A percentile compares a stretch with the other conserved stretches of the same genome.
These are phyloP conservation scores for Martes martes DNA, from an alignment of 2,113 vertebrate species.

Conservation along the genomic window DNA sequence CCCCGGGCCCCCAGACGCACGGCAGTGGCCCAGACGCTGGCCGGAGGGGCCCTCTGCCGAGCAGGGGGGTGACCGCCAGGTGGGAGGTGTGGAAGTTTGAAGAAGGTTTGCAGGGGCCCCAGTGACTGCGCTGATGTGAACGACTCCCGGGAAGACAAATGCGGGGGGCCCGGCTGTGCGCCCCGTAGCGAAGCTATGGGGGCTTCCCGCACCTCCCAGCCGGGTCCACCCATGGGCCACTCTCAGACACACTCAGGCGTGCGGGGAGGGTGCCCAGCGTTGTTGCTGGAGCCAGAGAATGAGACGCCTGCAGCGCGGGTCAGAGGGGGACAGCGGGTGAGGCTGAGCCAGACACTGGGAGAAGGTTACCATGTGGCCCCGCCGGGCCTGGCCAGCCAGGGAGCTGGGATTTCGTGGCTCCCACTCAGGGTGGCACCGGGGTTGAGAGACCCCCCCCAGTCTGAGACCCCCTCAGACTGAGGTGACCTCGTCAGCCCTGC, in stretches of 20 bases:
- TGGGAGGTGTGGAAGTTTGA: accelerated
- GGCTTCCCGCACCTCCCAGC: not conserved
- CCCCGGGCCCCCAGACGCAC: no score
- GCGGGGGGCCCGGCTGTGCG: no score
- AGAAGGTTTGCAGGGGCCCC: accelerated
- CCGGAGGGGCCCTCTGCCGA: accelerated
- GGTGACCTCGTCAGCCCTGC: not conserved
- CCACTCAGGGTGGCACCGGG: not conserved
- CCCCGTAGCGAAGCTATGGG: not conserved
- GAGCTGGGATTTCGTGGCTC: not conserved
- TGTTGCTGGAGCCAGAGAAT: not conserved
- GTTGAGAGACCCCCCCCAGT: not conserved
- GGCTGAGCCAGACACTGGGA: not conserved
- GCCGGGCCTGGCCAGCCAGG: accelerated
- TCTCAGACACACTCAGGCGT: not conserved
- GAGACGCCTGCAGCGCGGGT: not conserved
- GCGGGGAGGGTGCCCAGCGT: not conserved
- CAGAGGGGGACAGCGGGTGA: not conserved
- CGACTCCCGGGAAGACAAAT: accelerated
- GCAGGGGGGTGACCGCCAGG: not conserved
- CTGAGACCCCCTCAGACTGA: not conserved
- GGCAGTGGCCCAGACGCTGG: no score
- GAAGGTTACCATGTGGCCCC: accelerated
- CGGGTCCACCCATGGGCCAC: accelerated
- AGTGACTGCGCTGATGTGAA: accelerated